These are phyloP conservation scores for Heterodera schachtii DNA, from an alignment of 1,140 invertebrate genomes.

Conservation along the genomic window DNA sequence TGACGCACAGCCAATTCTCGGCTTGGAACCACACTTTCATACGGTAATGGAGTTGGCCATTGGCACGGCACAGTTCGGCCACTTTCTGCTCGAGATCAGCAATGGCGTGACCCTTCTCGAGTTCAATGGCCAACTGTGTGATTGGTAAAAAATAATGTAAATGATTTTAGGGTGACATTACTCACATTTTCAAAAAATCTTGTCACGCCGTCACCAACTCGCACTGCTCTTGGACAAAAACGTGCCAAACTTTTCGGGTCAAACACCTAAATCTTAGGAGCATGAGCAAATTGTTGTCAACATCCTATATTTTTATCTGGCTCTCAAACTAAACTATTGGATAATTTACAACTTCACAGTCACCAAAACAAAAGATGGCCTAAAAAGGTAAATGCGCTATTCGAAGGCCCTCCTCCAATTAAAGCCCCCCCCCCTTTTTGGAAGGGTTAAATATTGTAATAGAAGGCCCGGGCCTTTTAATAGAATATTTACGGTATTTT, in stretches of 20 bases:
- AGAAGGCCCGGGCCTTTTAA: too few relatives aligned
- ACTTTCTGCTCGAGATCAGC: conserved; percentile 24
- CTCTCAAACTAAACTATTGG: too few relatives aligned
- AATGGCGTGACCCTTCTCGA: conserved; percentile 9
- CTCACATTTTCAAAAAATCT: conserved; percentile 26
- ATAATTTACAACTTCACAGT: too few relatives aligned
- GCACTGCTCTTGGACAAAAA: conserved; percentile 25
- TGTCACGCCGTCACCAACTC: conserved; percentile 28
- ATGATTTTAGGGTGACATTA: neutral
- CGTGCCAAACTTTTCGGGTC: conserved; percentile 24
- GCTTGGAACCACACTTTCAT: conserved; percentile 38
- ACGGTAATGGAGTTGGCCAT: conserved; percentile 28
- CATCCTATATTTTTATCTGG: too few relatives aligned
- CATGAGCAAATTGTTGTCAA: too few relatives aligned
- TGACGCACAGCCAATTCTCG: conserved; percentile 37
- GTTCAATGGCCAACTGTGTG: conserved; percentile 7
- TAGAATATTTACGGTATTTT: too few relatives aligned
- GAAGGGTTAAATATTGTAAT: too few relatives aligned
- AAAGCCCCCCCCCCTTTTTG: too few relatives aligned
- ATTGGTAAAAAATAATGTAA: neutral
- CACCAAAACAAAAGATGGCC: too few relatives aligned
- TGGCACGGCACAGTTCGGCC: conserved; percentile 31
- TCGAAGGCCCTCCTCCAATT: too few relatives aligned
- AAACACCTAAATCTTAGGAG: conserved; percentile 10
- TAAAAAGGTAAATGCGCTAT: too few relatives aligned